phyloP scores from a whole-genome alignment of 2,888 invertebrate genomes.

The Zonitis immaculata region DNA sequence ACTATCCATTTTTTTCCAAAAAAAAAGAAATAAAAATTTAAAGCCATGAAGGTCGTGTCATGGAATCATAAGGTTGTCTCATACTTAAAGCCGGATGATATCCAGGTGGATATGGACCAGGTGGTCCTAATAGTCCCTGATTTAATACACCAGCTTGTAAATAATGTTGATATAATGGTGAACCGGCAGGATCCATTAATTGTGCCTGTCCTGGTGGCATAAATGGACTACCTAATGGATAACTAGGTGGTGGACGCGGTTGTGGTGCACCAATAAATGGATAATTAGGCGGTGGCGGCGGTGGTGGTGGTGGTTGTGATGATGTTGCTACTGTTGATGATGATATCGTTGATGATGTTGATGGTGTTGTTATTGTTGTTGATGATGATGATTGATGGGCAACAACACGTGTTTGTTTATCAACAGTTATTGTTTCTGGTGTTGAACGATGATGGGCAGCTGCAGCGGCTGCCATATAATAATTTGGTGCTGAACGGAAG shows the following conservation, averaged over 20 bases:
- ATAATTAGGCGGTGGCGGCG: constrained; percentile 48
- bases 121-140: constrained; percentile 48
- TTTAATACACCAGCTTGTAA: constrained; percentile 55
- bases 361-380: constrained; percentile 41
- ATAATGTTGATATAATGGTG: constrained; percentile 70
- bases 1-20: too few species aligned
- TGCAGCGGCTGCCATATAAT: constrained; percentile 53
- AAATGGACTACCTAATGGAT: constrained; percentile 56
- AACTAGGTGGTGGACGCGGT: constrained; percentile 58
- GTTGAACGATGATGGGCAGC: constrained; percentile 37
- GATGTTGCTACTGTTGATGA: constrained; percentile 46
- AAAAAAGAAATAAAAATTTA: constrained; percentile 18
- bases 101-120: constrained; percentile 56
- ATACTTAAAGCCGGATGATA: constrained; percentile 61
- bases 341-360: constrained; percentile 45
- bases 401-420: constrained; percentile 43
- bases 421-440: constrained; percentile 44
- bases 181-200: constrained; percentile 55
- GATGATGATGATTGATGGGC: constrained; percentile 42
- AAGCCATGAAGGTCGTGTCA: constrained; percentile 66
- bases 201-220: constrained; percentile 51
- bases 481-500: constrained; percentile 59
- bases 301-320: constrained; percentile 49
- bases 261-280: constrained; percentile 61
- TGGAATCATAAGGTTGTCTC: constrained; percentile 67